Conservation (phyloP, 2,888 invertebrate genomes). For the Xylota segnis region DNA sequence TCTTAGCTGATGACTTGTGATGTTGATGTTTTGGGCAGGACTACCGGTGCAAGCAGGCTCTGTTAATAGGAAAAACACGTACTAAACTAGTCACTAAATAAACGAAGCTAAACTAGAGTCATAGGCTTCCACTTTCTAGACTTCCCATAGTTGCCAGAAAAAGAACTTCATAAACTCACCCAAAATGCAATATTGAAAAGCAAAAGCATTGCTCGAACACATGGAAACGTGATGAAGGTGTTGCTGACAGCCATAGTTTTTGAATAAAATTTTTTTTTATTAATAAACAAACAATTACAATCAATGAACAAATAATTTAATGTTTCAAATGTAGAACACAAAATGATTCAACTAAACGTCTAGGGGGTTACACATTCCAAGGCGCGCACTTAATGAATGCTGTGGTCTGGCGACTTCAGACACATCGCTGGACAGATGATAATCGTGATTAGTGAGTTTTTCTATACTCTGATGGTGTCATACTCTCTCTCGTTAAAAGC, state of each 20-base stretch:
- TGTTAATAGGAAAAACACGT: too few species aligned
- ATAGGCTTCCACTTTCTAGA: too few species aligned
- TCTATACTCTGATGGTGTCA: background rate
- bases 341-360: background rate
- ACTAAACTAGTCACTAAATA: too few species aligned
- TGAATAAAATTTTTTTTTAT: background rate
- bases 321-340: background rate
- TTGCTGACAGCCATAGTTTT: constrained; percentile 47
- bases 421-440: constrained; percentile 16
- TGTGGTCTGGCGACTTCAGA: constrained; percentile 1
- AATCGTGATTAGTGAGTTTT: constrained; percentile 9
- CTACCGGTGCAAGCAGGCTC: too few species aligned
- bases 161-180: constrained; percentile 66
- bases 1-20: too few species aligned
- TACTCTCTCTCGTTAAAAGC: background rate
- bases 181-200: constrained; percentile 78
- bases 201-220: constrained; percentile 76
- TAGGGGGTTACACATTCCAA: background rate
- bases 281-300: background rate
- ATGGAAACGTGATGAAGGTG: constrained; percentile 72
- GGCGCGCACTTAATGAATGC: constrained; percentile 21
- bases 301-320: constrained; percentile 5
- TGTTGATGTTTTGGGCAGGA: too few species aligned
- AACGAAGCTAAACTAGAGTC: too few species aligned
- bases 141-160: background rate